Evolutionary conservation across 1,140 invertebrate species (phyloP), one percentile per base, ranked within the genome.

Genomic region (Drosophila suzukii): DNA sequence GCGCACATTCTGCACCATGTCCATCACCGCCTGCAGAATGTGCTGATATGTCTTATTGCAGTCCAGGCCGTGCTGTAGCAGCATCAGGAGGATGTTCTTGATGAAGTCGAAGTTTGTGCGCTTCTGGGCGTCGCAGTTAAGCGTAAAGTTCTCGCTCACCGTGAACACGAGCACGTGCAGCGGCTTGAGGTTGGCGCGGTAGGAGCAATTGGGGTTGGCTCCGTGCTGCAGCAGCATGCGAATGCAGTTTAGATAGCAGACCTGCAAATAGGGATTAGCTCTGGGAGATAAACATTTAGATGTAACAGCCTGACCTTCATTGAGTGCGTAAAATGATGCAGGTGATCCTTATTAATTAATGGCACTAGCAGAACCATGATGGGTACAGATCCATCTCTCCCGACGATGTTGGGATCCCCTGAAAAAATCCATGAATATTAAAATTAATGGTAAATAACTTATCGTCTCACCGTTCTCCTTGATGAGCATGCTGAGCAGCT

Each of bases 351-450:
- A 82, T 96, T 96, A 41, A 96, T 96, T 7, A 96, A 93, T 34
- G 95, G 95, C 20, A 96, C 95, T 13, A 96, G 91, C 77, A 95
- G 95, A 8, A 96, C 95, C 95, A 96, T 96, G 38, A 96, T 93
- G 7, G 95, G 95, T 24, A 95, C 95, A 30, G 94, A 95, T 12
- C 95, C 95, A 92, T 96, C 95, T 15, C 95, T 85, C 1, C 95
- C 95, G 11, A 95, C 95, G 80, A 95, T 93, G 84, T 96, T 96
- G 6, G 95, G 95, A 90, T 94, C 93, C 56, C 93, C 93, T 94
- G 56, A 15, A 78, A 63, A 65, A 38, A 27, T 38, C 1, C 43
- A 44, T 46, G 30, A 27, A 8, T 43, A 3, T 8, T 10, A 11
- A 27, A 27, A n/a, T 11, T 13, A 15, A 5, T 27, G 11, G 11